These are phyloP conservation scores for Lasioglossum zephyrum DNA, from an alignment of 2,888 invertebrate genomes.

Conservation along the genomic window DNA sequence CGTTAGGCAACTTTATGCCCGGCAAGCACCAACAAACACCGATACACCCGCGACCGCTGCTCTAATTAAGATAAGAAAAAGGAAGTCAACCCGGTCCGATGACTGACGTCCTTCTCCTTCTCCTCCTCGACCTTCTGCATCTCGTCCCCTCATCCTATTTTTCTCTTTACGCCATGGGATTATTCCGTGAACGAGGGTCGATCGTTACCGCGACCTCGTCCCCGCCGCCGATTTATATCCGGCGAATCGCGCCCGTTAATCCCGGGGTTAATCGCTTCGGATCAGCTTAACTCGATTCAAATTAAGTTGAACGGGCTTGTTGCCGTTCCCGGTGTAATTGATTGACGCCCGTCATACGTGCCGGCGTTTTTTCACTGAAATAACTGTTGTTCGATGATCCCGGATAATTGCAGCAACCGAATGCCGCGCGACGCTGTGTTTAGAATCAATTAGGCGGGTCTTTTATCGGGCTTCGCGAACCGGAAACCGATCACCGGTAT, in stretches of 20 bases:
- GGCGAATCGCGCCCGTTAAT: slow-evolving; percentile 41
- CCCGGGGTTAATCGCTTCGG: slow-evolving; percentile 47
- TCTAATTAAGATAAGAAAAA: slow-evolving; percentile 65
- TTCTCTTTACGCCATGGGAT: neutral
- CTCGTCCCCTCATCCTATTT: neutral
- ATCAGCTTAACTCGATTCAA: slow-evolving; percentile 41
- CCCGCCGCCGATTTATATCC: slow-evolving; percentile 16
- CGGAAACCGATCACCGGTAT: no score
- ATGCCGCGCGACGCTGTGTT: no score
- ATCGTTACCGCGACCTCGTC: slow-evolving; percentile 27
- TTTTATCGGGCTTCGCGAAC: no score
- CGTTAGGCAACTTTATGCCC: slow-evolving; percentile 44
- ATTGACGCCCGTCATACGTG: slow-evolving; percentile 10
- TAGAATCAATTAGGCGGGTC: no score
- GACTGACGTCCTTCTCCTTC: neutral
- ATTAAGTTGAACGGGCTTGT: neutral
- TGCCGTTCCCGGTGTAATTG: slow-evolving; percentile 4
- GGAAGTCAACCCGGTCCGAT: slow-evolving; percentile 40
- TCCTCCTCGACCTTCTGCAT: neutral
- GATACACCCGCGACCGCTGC: neutral
- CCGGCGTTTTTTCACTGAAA: neutral
- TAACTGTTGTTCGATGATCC: neutral
- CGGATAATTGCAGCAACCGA: neutral
- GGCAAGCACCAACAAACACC: neutral
- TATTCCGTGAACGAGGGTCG: slow-evolving; percentile 25